Evolutionary conservation across 2,113 vertebrate species (phyloP).

Genomic region (Stigmatopora argus): DNA sequence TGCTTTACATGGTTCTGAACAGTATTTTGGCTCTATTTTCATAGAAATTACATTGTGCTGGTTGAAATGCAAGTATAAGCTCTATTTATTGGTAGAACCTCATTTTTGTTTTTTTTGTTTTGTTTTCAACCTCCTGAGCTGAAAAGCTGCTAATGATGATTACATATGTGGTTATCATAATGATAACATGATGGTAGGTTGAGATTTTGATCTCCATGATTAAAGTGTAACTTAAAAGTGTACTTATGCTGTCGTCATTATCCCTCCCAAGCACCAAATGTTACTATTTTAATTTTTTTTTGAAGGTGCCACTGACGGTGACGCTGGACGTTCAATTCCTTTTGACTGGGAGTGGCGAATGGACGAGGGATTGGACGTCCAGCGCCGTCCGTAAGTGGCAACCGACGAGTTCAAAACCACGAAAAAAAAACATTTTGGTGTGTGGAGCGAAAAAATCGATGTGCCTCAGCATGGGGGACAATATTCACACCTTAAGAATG

Average conservation of each 20-base stretch:
- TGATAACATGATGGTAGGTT: constrained; percentile 22
- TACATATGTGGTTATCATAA: constrained; percentile 19
- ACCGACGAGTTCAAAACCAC: too few species aligned
- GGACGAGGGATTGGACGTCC: too few species aligned
- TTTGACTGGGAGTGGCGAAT: too few species aligned
- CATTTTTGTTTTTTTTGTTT: too few species aligned
- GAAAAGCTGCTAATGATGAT: constrained; percentile 4
- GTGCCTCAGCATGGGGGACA: constrained; percentile 42
- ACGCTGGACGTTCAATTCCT: too few species aligned
- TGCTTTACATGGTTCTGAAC: constrained; percentile 27
- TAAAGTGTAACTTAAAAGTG: constrained; percentile 24
- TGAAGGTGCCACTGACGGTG: too few species aligned
- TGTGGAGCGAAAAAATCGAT: neutral
- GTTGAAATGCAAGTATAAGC: constrained; percentile 37
- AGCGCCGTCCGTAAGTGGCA: too few species aligned
- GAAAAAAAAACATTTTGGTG: neutral
- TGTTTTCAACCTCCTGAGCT: neutral
- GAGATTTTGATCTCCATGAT: constrained; percentile 26
- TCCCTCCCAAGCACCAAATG: too few species aligned
- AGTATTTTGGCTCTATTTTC: constrained; percentile 56
- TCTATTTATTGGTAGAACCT: constrained; percentile 9
- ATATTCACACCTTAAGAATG: constrained; percentile 33
- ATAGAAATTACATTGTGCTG: constrained; percentile 24
- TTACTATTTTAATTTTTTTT: too few species aligned
- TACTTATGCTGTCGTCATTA: constrained; percentile 12